Evolutionary conservation across 1,140 invertebrate genomes (phyloP).

Genomic region (Dysdera silvatica): DNA sequence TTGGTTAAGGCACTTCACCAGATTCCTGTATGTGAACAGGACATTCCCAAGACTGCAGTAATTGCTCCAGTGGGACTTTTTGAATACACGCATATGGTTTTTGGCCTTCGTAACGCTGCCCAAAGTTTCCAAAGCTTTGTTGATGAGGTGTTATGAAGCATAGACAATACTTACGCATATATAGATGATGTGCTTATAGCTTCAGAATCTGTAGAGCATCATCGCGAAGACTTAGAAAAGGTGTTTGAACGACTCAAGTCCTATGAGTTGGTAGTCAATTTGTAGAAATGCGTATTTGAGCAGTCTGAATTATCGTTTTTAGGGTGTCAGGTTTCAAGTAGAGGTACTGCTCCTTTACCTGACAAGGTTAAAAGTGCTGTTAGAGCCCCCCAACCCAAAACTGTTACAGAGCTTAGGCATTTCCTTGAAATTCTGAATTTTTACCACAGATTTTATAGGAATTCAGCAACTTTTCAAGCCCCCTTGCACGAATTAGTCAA

Average conservation of each 20-base stretch:
- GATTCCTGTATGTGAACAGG: neutral
- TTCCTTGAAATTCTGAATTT: slow-evolving; percentile 42
- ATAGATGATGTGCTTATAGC: neutral
- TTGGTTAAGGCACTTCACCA: neutral
- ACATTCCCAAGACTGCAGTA: neutral
- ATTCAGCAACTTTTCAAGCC: slow-evolving; percentile 27
- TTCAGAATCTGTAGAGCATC: neutral
- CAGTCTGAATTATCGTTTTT: slow-evolving; percentile 31
- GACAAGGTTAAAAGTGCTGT: slow-evolving; percentile 41
- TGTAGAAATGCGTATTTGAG: neutral
- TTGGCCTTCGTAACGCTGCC: neutral
- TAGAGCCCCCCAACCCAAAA: slow-evolving; percentile 37
- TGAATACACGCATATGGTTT: neutral
- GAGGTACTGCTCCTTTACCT: slow-evolving; percentile 35
- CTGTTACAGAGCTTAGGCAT: slow-evolving; percentile 36
- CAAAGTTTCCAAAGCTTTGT: neutral
- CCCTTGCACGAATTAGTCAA: slow-evolving; percentile 14
- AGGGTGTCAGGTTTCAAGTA: slow-evolving; percentile 36
- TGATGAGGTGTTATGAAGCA: neutral
- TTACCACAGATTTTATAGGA: slow-evolving; percentile 40
- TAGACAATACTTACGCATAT: neutral
- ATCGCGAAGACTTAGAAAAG: neutral
- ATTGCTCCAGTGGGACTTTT: neutral
- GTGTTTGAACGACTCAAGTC: neutral
- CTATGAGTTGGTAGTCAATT: neutral